Percentiles rank a stretch among this genome's conserved stretches.
These are phyloP conservation scores for Neodiprion lecontei DNA, from an alignment of 1,140 invertebrate genomes.

Conservation along the genomic window DNA sequence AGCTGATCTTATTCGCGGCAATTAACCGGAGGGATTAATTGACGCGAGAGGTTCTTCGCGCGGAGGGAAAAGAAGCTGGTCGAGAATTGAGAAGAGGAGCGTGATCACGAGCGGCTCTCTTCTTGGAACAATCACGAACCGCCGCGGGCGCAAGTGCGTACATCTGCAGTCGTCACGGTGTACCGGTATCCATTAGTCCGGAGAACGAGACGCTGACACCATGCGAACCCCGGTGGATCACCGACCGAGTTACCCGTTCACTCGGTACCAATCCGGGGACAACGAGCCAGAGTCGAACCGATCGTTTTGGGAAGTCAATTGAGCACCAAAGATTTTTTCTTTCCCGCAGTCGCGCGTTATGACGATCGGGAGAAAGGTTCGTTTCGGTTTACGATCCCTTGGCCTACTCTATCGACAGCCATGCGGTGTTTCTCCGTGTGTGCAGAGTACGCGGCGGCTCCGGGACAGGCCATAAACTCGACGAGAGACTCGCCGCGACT, in stretches of 20 bases:
- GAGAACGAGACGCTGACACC: not conserved
- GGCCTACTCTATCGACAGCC: too few relatives aligned
- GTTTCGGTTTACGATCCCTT: too few relatives aligned
- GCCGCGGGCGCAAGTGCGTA: conserved; percentile 21
- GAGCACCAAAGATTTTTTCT: too few relatives aligned
- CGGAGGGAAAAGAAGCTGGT: too few relatives aligned
- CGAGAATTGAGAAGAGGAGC: too few relatives aligned
- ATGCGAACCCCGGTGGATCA: not conserved
- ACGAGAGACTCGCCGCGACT: too few relatives aligned
- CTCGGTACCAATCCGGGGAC: not conserved
- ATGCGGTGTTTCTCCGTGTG: too few relatives aligned
- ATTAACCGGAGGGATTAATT: not conserved
- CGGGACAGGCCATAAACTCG: too few relatives aligned
- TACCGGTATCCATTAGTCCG: not conserved
- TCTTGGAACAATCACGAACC: conserved; percentile 39
- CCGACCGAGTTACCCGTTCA: not conserved
- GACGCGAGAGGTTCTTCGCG: not conserved
- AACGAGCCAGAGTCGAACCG: not conserved
- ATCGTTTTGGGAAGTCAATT: too few relatives aligned
- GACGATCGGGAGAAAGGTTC: too few relatives aligned
- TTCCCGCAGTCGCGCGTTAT: too few relatives aligned
- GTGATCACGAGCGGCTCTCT: conserved; percentile 22
- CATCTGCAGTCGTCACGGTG: conserved; percentile 32
- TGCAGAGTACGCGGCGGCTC: too few relatives aligned
- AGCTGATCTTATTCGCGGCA: not conserved